A percentile compares a stretch with the other conserved stretches of the same genome.
phyloP scores from a whole-genome alignment of 2,113 vertebrate genomes.

The Arothron firmamentum region DNA sequence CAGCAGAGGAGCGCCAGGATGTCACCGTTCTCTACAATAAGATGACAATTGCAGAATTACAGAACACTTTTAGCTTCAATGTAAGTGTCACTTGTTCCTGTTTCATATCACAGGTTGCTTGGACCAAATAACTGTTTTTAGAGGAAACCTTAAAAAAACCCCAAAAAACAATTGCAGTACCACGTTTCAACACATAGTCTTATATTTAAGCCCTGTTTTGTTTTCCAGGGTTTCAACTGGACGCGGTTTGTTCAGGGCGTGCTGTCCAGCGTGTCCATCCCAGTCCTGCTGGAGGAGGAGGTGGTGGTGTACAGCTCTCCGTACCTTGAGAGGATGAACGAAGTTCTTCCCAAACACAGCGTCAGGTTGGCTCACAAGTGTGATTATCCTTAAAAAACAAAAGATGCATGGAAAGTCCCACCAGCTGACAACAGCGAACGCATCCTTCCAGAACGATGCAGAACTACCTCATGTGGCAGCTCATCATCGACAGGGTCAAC shows the following conservation, averaged over 20 bases:
- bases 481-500: constrained; percentile 84
- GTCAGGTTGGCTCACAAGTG: constrained; percentile 74
- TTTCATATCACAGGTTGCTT: neutral
- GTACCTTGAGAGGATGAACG: constrained; percentile 85
- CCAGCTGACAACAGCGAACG: neutral
- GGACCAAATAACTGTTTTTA: neutral
- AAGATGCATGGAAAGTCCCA: neutral
- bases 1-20: constrained; percentile 90
- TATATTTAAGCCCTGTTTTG: constrained; percentile 1
- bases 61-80: constrained; percentile 80
- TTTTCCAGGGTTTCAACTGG: constrained; percentile 90
- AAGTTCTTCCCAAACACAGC: constrained; percentile 80
- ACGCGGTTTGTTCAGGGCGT: constrained; percentile 85
- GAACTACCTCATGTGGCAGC: constrained; percentile 94
- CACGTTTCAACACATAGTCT: too few species aligned
- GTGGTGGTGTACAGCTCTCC: constrained; percentile 89
- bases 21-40: constrained; percentile 91
- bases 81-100: constrained; percentile 69
- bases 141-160: too few species aligned
- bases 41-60: constrained; percentile 84
- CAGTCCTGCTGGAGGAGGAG: constrained; percentile 80
- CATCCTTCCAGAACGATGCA: constrained; percentile 83
- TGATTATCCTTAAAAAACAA: neutral
- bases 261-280: constrained; percentile 80
- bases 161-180: neutral